phyloP scores from a whole-genome alignment of 2,888 invertebrate species.

The Bugulina stolonifera region DNA sequence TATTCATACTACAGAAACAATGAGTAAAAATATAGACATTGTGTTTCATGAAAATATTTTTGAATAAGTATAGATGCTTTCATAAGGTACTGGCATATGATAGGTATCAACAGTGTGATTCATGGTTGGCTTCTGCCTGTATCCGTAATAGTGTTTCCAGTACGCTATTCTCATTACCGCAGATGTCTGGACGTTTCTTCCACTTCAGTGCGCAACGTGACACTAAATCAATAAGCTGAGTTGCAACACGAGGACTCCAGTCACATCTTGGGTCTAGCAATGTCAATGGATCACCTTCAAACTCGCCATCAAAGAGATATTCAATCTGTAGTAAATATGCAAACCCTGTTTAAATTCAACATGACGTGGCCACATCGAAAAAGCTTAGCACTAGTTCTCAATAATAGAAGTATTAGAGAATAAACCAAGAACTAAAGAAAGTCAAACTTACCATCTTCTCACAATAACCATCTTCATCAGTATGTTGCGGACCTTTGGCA shows the following conservation, averaged over 20 bases:
- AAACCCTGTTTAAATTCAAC: no score
- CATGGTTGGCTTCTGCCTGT: neutral
- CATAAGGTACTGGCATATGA: no score
- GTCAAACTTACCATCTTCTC: constrained; percentile 5
- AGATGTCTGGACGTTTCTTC: neutral
- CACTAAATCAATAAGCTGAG: neutral
- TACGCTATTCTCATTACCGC: neutral
- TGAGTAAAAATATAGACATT: no score
- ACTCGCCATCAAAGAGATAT: constrained; percentile 9
- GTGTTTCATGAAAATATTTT: no score
- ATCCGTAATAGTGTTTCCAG: constrained; percentile 10
- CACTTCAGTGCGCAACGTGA: neutral
- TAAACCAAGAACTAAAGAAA: no score
- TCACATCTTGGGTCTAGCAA: constrained; percentile 4
- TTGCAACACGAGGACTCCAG: neutral
- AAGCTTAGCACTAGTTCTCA: no score
- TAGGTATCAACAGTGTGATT: neutral
- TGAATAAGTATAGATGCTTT: no score
- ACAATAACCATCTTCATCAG: neutral
- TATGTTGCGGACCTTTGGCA: constrained; percentile 10
- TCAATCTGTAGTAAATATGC: constrained; percentile 5
- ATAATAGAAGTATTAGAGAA: no score
- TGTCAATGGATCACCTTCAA: neutral
- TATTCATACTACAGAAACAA: no score
- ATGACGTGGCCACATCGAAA: no score